These are phyloP conservation scores for Heterodera carotae DNA, from an alignment of 1,140 invertebrate species.

Conservation along the genomic window DNA sequence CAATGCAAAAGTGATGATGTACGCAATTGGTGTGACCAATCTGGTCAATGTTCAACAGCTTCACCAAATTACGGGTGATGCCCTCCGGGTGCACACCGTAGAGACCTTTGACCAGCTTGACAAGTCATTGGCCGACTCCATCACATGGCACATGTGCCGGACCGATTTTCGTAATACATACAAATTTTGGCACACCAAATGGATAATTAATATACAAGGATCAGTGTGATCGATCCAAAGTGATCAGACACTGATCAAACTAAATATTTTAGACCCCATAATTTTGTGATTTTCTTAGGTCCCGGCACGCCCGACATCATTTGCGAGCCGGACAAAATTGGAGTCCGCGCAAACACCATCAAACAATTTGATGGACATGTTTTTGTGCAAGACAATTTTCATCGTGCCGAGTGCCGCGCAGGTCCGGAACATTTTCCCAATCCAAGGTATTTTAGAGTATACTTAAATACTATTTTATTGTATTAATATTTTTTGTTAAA, in stretches of 20 bases:
- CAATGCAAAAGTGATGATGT: conserved; percentile 62
- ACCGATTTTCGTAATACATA: conserved; percentile 59
- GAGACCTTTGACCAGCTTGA: conserved; percentile 64
- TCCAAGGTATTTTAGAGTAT: conserved; percentile 32
- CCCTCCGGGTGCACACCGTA: conserved; percentile 61
- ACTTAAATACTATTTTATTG: background rate
- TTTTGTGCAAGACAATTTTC: conserved; percentile 64
- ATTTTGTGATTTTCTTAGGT: conserved; percentile 37
- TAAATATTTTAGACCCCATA: no score
- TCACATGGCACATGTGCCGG: conserved; percentile 65
- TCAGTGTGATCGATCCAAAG: no score
- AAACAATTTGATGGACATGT: conserved; percentile 65
- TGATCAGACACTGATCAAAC: no score
- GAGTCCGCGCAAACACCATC: conserved; percentile 63
- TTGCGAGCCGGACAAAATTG: conserved; percentile 62
- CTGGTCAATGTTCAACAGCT: conserved; percentile 64
- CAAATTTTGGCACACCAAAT: no score
- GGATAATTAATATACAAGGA: no score
- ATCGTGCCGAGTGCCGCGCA: conserved; percentile 61
- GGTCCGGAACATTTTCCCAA: conserved; percentile 63
- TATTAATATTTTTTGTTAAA: conserved; percentile 10
- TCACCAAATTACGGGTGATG: conserved; percentile 65
- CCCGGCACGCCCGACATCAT: conserved; percentile 65
- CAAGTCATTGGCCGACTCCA: conserved; percentile 59
- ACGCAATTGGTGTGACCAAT: conserved; percentile 65